phyloP scores from a whole-genome alignment of 2,797 vertebrate genomes.

The Chrysocyon brachyurus region DNA sequence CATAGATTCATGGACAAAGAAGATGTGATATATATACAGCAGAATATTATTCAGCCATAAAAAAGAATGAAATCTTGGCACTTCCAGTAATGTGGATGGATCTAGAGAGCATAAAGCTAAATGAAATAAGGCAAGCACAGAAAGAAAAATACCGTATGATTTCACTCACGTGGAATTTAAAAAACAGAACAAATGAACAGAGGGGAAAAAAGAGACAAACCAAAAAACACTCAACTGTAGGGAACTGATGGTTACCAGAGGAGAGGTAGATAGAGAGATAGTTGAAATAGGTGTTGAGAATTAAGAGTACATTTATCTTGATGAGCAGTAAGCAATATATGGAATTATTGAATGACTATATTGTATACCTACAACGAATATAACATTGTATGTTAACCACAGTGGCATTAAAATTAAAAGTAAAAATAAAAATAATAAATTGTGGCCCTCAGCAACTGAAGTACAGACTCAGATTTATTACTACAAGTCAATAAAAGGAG shows the following conservation, averaged over 20 bases:
- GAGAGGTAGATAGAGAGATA: background rate
- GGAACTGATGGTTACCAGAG: background rate
- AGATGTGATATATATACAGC: background rate
- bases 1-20: background rate
- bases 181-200: background rate
- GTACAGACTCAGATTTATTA: background rate
- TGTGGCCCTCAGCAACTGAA: background rate
- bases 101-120: background rate
- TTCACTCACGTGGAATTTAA: background rate
- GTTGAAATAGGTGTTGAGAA: background rate
- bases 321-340: background rate
- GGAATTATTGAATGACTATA: background rate
- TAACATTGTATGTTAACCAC: background rate
- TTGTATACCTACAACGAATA: background rate
- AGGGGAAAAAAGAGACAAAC: background rate
- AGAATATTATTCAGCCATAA: background rate
- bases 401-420: background rate
- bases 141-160: background rate
- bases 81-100: background rate
- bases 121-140: background rate
- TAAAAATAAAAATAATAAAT: background rate
- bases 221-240: background rate
- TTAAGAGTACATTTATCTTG: background rate
- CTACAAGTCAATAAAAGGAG: background rate
- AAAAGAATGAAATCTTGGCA: background rate